Conservation (phyloP, 2,888 invertebrate genomes). For the Cephus sareptanus region DNA sequence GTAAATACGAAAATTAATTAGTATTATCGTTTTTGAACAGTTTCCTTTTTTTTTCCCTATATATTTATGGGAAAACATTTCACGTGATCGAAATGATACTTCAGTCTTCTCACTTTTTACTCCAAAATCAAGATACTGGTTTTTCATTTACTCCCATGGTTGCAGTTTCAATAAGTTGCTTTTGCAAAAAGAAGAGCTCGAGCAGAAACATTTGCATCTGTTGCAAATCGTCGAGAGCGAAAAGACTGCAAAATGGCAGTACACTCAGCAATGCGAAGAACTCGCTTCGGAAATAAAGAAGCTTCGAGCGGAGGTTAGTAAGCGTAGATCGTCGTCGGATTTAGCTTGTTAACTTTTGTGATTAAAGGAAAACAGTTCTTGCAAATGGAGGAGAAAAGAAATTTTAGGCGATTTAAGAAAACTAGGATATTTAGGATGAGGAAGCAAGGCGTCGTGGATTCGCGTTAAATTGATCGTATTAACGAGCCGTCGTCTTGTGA, state of each 20-base stretch:
- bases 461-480: background rate
- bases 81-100: no score
- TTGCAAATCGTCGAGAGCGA: conserved; percentile 92
- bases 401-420: background rate
- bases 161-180: conserved; percentile 88
- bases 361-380: background rate
- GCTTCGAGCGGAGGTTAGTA: conserved; percentile 82
- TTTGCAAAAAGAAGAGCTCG: conserved; percentile 89
- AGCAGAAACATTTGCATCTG: conserved; percentile 91
- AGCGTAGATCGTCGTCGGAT: background rate
- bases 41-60: no score
- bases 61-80: no score
- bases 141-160: conserved; percentile 26
- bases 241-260: conserved; percentile 93
- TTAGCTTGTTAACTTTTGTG: background rate
- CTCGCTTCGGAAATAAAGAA: conserved; percentile 90
- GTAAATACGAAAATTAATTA: no score
- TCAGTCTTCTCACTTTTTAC: no score
- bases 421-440: background rate
- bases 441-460: background rate
- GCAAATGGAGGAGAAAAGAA: background rate
- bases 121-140: background rate
- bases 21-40: no score
- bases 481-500: conserved; percentile 29
- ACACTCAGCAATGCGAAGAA: conserved; percentile 92